Evolutionary conservation across 2,888 invertebrate genomes (phyloP).

Genomic region (Abscondita cerata): DNA sequence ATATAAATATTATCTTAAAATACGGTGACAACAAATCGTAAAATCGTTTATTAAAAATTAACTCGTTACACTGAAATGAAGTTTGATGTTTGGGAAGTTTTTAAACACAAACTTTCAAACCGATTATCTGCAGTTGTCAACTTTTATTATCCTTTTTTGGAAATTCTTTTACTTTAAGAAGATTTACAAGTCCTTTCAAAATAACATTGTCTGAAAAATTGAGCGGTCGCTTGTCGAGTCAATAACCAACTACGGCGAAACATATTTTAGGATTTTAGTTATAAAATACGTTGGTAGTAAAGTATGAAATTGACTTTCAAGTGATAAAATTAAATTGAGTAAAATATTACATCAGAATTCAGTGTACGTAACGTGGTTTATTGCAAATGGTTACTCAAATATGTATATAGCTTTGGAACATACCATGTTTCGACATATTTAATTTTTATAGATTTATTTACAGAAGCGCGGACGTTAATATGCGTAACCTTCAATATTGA

Average conservation of each 20-base stretch:
- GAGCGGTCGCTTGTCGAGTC: not conserved
- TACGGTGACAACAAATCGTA: too few relatives aligned
- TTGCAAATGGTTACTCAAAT: conserved; percentile 20
- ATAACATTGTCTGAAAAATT: not conserved
- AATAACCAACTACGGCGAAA: conserved; percentile 12
- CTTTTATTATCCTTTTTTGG: conserved; percentile 21
- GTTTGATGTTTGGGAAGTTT: not conserved
- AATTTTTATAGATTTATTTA: too few relatives aligned
- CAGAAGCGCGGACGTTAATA: too few relatives aligned
- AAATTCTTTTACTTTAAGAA: conserved; percentile 7
- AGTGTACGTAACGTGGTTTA: conserved; percentile 19
- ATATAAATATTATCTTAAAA: too few relatives aligned
- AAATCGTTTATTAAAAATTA: too few relatives aligned
- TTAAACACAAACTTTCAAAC: conserved; percentile 2
- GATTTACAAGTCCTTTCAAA: conserved; percentile 22
- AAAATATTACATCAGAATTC: not conserved
- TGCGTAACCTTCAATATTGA: too few relatives aligned
- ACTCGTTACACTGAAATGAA: not conserved
- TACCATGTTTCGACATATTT: not conserved
- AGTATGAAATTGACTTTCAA: too few relatives aligned
- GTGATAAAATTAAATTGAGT: too few relatives aligned
- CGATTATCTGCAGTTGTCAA: conserved; percentile 27
- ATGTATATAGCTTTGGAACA: conserved; percentile 6
- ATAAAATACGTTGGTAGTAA: too few relatives aligned
- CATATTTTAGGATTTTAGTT: not conserved